Evolutionary conservation across 1,140 invertebrate species (phyloP).

Genomic region (Drosophila tani): DNA sequence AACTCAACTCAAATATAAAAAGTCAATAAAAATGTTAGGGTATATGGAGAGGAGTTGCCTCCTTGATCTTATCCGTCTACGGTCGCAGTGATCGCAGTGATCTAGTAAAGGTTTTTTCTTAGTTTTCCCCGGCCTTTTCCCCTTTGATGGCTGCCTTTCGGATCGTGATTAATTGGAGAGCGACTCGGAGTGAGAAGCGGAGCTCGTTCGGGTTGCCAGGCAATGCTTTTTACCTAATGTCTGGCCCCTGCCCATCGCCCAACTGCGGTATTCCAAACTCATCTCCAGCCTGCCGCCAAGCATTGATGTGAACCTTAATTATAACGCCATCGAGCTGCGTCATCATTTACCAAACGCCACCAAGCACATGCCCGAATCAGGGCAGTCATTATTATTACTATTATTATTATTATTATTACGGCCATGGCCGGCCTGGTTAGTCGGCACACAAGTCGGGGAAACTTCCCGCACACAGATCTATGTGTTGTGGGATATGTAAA

Average conservation of each 20-base stretch:
- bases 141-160: conserved; percentile 56
- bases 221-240: conserved; percentile 57
- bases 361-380: conserved; percentile 49
- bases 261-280: conserved; percentile 40
- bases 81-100: conserved; percentile 16
- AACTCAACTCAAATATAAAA: too few species aligned
- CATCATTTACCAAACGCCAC: conserved; percentile 70
- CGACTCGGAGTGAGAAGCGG: conserved; percentile 1
- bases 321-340: conserved; percentile 77
- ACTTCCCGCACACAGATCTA: conserved; percentile 1
- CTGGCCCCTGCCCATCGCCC: conserved; percentile 6
- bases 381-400: conserved; percentile 54
- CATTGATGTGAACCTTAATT: conserved; percentile 75
- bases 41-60: neutral
- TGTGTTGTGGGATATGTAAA: neutral
- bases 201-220: conserved; percentile 23
- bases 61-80: neutral
- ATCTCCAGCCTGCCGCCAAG: conserved; percentile 22
- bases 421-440: conserved; percentile 14
- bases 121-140: conserved; percentile 21
- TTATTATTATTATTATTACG: conserved; percentile 28
- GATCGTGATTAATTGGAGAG: conserved; percentile 67
- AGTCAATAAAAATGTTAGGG: neutral
- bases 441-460: conserved; percentile 16
- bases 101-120: conserved; percentile 25